Evolutionary conservation across 2,113 vertebrate genomes (phyloP).

Genomic region (Thermophis baileyi): DNA sequence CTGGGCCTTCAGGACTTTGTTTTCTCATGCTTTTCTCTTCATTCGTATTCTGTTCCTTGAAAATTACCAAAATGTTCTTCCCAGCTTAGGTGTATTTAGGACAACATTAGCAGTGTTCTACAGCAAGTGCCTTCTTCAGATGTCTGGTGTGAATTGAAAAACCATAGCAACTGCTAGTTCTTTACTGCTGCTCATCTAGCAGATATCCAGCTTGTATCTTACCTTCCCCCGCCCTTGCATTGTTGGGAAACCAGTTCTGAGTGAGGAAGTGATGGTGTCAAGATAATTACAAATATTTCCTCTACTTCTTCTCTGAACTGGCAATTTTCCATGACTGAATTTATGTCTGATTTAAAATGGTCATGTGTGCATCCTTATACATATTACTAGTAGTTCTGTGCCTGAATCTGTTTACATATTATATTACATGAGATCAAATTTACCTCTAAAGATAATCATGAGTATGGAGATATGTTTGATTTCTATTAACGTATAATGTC

Average conservation of each 20-base stretch:
- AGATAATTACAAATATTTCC: background rate
- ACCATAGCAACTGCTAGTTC: background rate
- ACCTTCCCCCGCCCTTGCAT: background rate
- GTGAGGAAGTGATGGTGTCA: background rate
- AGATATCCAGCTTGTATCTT: background rate
- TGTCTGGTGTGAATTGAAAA: background rate
- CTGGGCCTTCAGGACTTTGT: background rate
- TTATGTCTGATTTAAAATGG: background rate
- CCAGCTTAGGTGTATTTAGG: background rate
- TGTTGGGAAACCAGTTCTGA: background rate
- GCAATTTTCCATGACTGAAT: background rate
- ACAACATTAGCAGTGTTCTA: background rate
- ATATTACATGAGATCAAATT: background rate
- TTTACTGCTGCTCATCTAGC: background rate
- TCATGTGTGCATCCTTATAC: background rate
- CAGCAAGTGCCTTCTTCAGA: background rate
- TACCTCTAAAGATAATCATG: background rate
- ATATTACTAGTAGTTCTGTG: background rate
- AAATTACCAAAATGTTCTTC: background rate
- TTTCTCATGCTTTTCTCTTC: background rate
- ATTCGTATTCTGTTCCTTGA: background rate
- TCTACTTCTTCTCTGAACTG: background rate
- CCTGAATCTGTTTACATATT: background rate
- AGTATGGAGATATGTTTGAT: background rate
- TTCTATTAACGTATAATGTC: background rate